phyloP scores from a whole-genome alignment of 2,888 invertebrate genomes.

The Thalpophila matura region DNA sequence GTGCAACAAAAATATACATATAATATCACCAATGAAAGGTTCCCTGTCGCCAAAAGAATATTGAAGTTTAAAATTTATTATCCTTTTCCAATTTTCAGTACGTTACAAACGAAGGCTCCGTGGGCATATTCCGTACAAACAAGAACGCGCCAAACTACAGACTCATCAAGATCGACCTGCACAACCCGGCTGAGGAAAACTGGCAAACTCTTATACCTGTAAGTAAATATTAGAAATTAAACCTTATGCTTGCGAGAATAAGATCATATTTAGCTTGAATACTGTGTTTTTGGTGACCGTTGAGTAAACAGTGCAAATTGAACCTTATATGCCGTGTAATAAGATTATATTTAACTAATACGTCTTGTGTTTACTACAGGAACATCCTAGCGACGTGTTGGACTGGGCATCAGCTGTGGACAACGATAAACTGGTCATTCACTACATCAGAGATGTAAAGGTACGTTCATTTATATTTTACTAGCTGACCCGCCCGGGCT shows the following conservation, averaged over 20 bases:
- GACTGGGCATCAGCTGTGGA: conserved; percentile 97
- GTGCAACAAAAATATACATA: too few relatives aligned
- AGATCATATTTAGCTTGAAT: neutral
- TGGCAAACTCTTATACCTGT: conserved; percentile 96
- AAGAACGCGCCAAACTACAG: conserved; percentile 98
- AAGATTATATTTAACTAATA: neutral
- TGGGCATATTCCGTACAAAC: conserved; percentile 97
- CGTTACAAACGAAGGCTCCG: conserved; percentile 96
- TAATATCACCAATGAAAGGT: too few relatives aligned
- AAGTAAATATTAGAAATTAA: conserved; percentile 56
- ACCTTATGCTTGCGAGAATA: neutral
- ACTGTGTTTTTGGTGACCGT: neutral
- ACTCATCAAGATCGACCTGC: conserved; percentile 95
- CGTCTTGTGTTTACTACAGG: conserved; percentile 78
- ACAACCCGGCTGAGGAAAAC: conserved; percentile 93
- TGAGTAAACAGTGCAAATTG: neutral
- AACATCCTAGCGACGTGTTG: conserved; percentile 96
- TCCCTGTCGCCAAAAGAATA: too few relatives aligned
- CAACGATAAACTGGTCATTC: conserved; percentile 95
- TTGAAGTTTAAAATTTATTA: too few relatives aligned
- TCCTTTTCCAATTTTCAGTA: conserved; percentile 95
- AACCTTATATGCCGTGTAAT: neutral
- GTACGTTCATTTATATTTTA: conserved; percentile 82
- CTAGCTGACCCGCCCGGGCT: too few relatives aligned
- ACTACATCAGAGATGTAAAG: conserved; percentile 98